These are phyloP conservation scores for Epirrhoe tristata DNA, from an alignment of 2,888 invertebrate genomes.

Conservation along the genomic window DNA sequence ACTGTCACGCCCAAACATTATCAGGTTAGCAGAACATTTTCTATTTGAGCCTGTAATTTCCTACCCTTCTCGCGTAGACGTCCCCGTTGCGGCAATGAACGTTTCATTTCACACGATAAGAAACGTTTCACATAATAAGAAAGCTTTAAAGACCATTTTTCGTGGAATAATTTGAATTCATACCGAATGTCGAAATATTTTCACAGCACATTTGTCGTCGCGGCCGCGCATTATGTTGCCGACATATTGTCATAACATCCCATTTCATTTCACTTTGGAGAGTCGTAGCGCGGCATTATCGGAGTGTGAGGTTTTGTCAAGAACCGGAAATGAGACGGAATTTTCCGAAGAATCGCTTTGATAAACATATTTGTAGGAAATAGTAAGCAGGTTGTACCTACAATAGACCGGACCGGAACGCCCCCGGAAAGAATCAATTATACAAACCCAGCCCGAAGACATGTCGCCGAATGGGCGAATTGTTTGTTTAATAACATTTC, in stretches of 20 bases:
- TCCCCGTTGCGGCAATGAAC: slow-evolving; percentile 29
- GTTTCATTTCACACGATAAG: slow-evolving; percentile 39
- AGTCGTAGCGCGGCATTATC: slow-evolving; percentile 69
- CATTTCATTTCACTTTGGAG: slow-evolving; percentile 79
- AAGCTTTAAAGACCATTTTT: slow-evolving; percentile 45
- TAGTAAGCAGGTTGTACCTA: slow-evolving; percentile 52
- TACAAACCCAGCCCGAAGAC: slow-evolving; percentile 72
- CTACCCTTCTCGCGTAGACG: slow-evolving; percentile 30
- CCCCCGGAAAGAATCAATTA: slow-evolving; percentile 85
- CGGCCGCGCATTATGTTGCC: slow-evolving; percentile 60
- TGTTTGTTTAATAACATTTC: slow-evolving; percentile 85
- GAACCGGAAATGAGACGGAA: slow-evolving; percentile 80
- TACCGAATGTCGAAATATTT: slow-evolving; percentile 54
- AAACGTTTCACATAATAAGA: slow-evolving; percentile 38
- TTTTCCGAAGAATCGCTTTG: slow-evolving; percentile 71
- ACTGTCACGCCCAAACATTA: slow-evolving; percentile 64
- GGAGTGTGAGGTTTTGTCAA: slow-evolving; percentile 73
- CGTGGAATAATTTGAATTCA: slow-evolving; percentile 54
- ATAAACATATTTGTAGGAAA: slow-evolving; percentile 75
- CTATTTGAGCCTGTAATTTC: slow-evolving; percentile 48
- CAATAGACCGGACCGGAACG: slow-evolving; percentile 71
- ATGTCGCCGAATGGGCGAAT: slow-evolving; percentile 82
- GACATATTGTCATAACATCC: slow-evolving; percentile 81
- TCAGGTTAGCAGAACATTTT: slow-evolving; percentile 59
- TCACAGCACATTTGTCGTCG: slow-evolving; percentile 58